Evolutionary conservation across 2,113 vertebrate species (phyloP).

Genomic region (Podiceps cristatus): DNA sequence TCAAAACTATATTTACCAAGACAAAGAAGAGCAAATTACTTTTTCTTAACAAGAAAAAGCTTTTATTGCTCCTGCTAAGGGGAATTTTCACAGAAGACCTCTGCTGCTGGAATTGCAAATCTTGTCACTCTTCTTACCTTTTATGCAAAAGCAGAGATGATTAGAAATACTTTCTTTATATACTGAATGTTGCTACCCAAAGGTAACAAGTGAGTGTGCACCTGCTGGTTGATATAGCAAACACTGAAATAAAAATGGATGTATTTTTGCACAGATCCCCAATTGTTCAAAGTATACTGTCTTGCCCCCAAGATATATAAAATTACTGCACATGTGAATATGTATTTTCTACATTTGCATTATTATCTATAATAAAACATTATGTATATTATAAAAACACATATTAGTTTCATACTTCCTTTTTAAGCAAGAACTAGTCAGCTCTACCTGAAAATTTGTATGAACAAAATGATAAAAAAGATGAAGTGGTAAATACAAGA

Average conservation of each 20-base stretch:
- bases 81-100: neutral
- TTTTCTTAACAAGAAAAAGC: neutral
- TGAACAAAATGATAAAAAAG: neutral
- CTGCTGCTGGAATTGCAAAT: neutral
- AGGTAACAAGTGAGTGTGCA: neutral
- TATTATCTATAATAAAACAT: neutral
- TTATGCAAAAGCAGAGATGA: neutral
- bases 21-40: neutral
- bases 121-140: neutral
- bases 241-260: neutral
- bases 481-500: neutral
- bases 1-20: neutral
- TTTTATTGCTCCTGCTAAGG: neutral
- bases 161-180: neutral
- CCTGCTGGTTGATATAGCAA: neutral
- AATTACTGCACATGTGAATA: neutral
- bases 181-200: neutral
- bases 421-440: neutral
- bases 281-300: neutral
- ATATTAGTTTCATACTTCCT: neutral
- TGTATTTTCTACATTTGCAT: neutral
- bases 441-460: neutral
- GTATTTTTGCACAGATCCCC: rapidly evolving
- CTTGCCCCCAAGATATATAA: neutral
- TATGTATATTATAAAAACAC: neutral